Evolutionary conservation across 2,113 vertebrate genomes (phyloP), one percentile per base, ranked within the genome.

Genomic region (Silurus asotus): DNA sequence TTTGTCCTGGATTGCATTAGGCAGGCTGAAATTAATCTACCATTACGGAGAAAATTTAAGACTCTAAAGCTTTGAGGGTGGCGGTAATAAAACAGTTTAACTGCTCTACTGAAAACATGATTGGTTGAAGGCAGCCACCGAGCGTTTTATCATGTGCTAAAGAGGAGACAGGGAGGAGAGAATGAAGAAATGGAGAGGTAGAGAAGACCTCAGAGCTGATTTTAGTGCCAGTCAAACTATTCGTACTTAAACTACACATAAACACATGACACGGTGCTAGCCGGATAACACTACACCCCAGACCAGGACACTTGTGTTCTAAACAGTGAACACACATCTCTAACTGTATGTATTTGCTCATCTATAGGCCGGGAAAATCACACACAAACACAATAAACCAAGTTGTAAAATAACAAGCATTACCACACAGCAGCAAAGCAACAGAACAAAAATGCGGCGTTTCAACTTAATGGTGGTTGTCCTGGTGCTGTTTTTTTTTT

Each of bases 11-110:
- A 91, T 91, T 91, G 90, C 90, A 92, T 91, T 92, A 91, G 91
- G 90, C 90, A 91, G 90, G 84, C 90, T 89, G 90, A 91, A 91
- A 92, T 92, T 92, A 92, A 91, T 92, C 90, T 92, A 91, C 90
- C 91, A 91, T 92, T 92, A 91, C 90, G 58, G 88, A 83, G 89
- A 90, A 88, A 90, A 92, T 90, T 90, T 90, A 92, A 90, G 91
- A 91, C 90, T 90, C 84, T 81, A 74, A 90, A 90, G 89, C 91
- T 92, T 92, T 90, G 88, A 91, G 89, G 89, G 90, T 89, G 89
- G 87, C 84, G 83, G 90, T 90, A 90, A 90, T 92, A 92, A 92
- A 92, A 90, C 87, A 91, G 91, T 90, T 90, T 91, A 91, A 92
- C 90, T 92, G 91, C 91, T 90, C 88, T 91, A 88, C 89, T 90